Conservation (phyloP, 1,140 invertebrate genomes). For the Chelonus insularis region DNA sequence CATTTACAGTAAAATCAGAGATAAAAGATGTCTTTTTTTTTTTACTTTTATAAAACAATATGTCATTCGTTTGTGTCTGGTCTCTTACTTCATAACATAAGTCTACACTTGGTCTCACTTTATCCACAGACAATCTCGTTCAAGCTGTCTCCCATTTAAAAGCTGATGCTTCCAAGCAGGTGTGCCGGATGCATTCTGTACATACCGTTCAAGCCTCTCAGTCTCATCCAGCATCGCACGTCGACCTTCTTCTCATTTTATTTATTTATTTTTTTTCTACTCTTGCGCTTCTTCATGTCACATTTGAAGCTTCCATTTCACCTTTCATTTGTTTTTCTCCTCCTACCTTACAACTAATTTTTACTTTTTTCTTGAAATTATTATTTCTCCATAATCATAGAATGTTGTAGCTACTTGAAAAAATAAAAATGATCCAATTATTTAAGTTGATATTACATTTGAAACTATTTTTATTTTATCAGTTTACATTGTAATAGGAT, state of each 20-base stretch:
- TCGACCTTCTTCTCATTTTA: conserved; percentile 20
- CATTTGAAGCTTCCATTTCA: neutral
- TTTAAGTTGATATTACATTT: no score
- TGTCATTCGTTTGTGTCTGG: no score
- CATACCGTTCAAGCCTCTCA: conserved; percentile 18
- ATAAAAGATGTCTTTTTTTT: no score
- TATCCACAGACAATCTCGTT: conserved; percentile 1
- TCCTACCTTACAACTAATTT: neutral
- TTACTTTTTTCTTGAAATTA: neutral
- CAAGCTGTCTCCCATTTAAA: neutral
- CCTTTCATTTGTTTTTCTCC: neutral
- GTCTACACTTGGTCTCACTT: neutral
- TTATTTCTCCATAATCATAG: neutral
- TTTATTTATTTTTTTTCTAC: neutral
- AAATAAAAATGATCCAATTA: no score
- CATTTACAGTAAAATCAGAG: no score
- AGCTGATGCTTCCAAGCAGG: conserved; percentile 21
- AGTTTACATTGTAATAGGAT: no score
- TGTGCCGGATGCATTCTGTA: conserved; percentile 26
- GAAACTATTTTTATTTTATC: no score
- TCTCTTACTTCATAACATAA: neutral
- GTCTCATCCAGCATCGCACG: conserved; percentile 19
- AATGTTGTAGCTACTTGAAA: no score
- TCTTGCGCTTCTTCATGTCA: neutral
- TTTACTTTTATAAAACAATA: no score